Conservation (phyloP, 2,113 vertebrate species). For the Syngnathus scovelli region DNA sequence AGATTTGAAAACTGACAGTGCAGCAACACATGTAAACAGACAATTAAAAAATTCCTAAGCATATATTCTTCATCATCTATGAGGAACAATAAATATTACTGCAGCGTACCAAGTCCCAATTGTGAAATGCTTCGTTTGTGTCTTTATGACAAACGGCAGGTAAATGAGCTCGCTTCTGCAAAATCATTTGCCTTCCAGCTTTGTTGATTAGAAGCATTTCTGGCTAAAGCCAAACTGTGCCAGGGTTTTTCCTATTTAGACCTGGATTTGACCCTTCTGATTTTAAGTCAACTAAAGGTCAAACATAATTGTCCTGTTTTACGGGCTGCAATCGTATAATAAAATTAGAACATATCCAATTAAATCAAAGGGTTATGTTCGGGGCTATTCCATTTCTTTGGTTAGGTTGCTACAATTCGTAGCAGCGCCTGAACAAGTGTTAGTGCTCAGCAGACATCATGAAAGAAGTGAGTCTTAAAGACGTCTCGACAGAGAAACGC, state of each 20-base stretch:
- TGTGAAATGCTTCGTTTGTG: too few species aligned
- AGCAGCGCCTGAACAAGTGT: constrained; percentile 34
- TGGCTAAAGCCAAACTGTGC: too few species aligned
- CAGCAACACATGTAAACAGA: background rate
- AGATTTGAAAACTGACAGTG: background rate
- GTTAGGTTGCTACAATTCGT: background rate
- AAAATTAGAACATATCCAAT: background rate
- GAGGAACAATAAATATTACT: background rate
- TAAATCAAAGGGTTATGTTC: background rate
- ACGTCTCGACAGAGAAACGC: constrained; percentile 55
- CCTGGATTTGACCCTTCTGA: too few species aligned
- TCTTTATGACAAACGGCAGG: too few species aligned
- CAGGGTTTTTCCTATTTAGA: too few species aligned
- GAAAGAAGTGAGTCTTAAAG: constrained; percentile 46
- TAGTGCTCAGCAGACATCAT: constrained; percentile 31
- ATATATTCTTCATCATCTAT: background rate
- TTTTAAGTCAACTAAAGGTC: background rate
- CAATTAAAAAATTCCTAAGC: background rate
- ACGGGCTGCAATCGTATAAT: background rate
- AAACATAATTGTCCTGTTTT: background rate
- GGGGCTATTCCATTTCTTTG: background rate
- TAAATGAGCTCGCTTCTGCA: too few species aligned
- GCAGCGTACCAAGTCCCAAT: background rate
- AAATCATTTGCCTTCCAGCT: too few species aligned
- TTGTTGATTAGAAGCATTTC: too few species aligned